phyloP scores from a whole-genome alignment of 2,888 invertebrate species.

The Taenaris catops region DNA sequence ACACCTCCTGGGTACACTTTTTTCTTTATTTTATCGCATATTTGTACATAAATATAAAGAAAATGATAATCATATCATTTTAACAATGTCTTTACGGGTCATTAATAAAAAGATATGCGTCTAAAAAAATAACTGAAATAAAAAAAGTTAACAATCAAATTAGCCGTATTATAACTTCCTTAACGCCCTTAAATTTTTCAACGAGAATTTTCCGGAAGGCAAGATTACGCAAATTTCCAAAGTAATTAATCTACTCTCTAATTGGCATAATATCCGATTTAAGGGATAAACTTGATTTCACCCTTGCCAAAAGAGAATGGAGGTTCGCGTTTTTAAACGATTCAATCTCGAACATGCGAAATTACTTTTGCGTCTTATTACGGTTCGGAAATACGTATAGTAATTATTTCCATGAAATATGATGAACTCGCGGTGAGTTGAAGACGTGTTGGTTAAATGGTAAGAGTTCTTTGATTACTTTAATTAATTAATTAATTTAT shows the following conservation, averaged over 20 bases:
- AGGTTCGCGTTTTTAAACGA: slow-evolving; percentile 2
- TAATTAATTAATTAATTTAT: no score
- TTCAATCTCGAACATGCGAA: slow-evolving; percentile 1
- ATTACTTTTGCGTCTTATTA: not conserved
- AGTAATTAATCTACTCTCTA: slow-evolving; percentile 33
- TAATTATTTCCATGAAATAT: not conserved
- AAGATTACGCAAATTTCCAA: slow-evolving; percentile 25
- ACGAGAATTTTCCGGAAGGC: slow-evolving; percentile 11
- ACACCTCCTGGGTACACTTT: no score
- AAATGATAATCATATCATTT: no score
- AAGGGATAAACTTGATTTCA: slow-evolving; percentile 27
- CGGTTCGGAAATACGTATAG: not conserved
- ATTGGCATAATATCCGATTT: slow-evolving; percentile 35
- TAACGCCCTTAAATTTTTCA: slow-evolving; percentile 17
- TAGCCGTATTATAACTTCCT: slow-evolving; percentile 18
- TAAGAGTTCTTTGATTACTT: no score
- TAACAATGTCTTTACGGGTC: no score
- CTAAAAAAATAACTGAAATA: slow-evolving; percentile 2
- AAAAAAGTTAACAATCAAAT: slow-evolving; percentile 10
- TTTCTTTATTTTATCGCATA: no score
- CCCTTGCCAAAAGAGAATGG: slow-evolving; percentile 6
- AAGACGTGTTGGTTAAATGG: no score
- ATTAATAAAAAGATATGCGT: no score
- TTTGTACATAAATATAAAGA: no score
- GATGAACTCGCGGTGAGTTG: no score